Evolutionary conservation across 2,113 vertebrate species (phyloP).

Genomic region (Okapia johnstoni): DNA sequence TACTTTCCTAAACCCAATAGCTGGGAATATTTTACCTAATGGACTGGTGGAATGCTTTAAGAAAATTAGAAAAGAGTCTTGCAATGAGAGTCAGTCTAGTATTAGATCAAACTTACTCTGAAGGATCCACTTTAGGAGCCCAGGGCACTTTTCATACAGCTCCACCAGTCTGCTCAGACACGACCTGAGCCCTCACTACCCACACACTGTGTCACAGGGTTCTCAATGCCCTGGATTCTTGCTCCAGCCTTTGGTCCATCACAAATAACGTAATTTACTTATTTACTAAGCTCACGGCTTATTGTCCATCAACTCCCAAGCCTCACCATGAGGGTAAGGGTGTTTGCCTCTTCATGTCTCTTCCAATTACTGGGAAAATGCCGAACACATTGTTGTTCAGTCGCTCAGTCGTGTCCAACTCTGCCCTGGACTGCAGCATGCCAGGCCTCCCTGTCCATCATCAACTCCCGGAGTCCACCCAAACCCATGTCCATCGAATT

Average conservation of each 20-base stretch:
- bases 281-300: background rate
- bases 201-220: background rate
- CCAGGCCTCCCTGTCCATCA: background rate
- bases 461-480: rapidly evolving
- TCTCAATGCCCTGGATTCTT: background rate
- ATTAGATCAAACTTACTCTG: background rate
- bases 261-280: background rate
- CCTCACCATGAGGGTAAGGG: background rate
- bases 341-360: background rate
- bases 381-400: background rate
- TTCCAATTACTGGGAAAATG: background rate
- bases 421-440: rapidly evolving
- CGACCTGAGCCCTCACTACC: rapidly evolving
- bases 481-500: rapidly evolving
- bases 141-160: background rate
- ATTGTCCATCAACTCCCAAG: rapidly evolving
- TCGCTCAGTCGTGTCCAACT: rapidly evolving
- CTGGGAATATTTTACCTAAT: background rate
- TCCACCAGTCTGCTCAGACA: background rate
- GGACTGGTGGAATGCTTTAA: background rate
- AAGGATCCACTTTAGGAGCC: background rate
- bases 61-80: background rate
- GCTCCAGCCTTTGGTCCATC: background rate
- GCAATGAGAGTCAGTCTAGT: background rate
- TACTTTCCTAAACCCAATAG: background rate